Evolutionary conservation across 2,888 invertebrate species (phyloP), one percentile per base, ranked within the genome.

Genomic region (Seira musarum): DNA sequence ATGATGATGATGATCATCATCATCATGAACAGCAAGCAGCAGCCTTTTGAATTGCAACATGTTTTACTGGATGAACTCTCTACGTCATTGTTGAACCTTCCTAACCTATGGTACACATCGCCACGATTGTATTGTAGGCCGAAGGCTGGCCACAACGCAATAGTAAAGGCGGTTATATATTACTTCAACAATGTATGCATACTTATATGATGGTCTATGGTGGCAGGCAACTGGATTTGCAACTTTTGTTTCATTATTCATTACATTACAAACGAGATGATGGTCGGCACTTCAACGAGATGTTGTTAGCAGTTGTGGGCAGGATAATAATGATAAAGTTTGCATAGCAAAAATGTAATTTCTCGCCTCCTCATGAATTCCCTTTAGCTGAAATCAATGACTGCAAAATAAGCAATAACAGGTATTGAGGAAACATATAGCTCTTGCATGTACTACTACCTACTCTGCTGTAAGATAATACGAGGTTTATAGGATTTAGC

Each of bases 161-260:
- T 17, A 25, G n/a, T 24, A 22, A 60, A 22, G 63, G n/a, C 1
- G 69, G 0, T 72, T 63, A 61, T 71, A 40, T 8, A 13, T 40
- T 40, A 40, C 6, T 40, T 40, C n/a, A 57, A n/a, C 49, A 53
- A 22, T 64, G 64, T 30, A 65, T 49, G 57, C 22, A 21, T 46
- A 2, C 22, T 17, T 57, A 5, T 21, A 19, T 61, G 60, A 17
- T 17, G 13, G n/a, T 21, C n/a, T 57, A 15, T 65, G 24, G 63
- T 73, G 73, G 35, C 73, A 80, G 65, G 75, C 82, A 84, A 85
- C 85, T 85, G 85, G 85, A 85, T 85, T 85, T 80, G 78, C 84
- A 85, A 85, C 78, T 85, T 85, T 82, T 82, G 80, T 79, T 71
- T 65, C 46, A 49, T 77, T 57, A 40, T 40, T 13, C 40, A 8